These are phyloP conservation scores for Donacobius atricapilla DNA, from an alignment of 2,113 vertebrate genomes.

Conservation along the genomic window DNA sequence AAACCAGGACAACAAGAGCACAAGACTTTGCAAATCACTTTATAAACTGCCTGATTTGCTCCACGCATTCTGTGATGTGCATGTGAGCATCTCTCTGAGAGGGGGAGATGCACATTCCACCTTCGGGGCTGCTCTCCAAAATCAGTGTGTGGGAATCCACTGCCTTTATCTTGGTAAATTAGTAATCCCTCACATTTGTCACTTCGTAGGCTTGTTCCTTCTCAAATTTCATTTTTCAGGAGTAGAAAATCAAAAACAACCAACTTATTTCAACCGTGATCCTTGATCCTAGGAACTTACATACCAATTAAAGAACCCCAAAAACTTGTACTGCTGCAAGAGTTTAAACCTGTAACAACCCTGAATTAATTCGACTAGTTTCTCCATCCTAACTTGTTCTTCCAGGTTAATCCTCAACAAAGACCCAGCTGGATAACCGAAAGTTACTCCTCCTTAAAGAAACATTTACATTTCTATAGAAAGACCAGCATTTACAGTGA, in stretches of 20 bases:
- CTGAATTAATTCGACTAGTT: background rate
- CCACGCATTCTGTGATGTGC: accelerated
- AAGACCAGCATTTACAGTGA: background rate
- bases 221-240: background rate
- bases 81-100: background rate
- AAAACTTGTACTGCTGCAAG: background rate
- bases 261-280: background rate
- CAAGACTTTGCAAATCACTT: background rate
- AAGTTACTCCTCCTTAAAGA: conserved; percentile 17
- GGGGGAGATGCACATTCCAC: background rate
- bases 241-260: background rate
- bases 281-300: background rate
- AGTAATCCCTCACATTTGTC: background rate
- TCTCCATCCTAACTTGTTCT: conserved; percentile 26
- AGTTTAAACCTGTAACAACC: background rate
- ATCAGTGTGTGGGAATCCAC: background rate
- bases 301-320: background rate
- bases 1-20: background rate
- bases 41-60: background rate
- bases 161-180: background rate
- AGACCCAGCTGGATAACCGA: background rate
- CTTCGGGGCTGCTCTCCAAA: background rate
- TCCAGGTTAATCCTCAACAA: background rate
- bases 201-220: background rate
- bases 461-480: conserved; percentile 14